These are phyloP conservation scores for Anthopleura xanthogrammica DNA, from an alignment of 92 coral and sea anemone species.

Conservation along the genomic window DNA sequence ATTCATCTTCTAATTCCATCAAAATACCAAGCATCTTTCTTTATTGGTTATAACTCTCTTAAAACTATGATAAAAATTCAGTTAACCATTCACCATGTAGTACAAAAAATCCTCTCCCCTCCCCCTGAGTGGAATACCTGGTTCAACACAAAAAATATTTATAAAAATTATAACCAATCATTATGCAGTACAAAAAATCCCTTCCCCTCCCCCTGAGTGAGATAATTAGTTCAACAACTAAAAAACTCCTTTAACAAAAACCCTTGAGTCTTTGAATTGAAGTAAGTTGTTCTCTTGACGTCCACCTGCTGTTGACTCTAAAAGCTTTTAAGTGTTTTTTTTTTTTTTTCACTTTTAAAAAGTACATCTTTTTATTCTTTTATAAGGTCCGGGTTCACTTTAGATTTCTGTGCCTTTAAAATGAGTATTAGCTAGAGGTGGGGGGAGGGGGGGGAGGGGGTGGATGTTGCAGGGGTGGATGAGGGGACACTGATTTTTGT, in stretches of 20 bases:
- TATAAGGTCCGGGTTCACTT: neutral
- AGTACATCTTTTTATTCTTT: neutral
- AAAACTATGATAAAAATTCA: no score
- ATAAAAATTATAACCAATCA: neutral
- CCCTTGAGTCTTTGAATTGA: neutral
- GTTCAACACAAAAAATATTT: no score
- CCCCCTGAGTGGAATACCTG: neutral
- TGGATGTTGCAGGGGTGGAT: no score
- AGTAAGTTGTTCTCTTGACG: neutral
- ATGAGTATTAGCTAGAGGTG: no score
- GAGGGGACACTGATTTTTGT: no score
- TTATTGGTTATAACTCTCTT: no score
- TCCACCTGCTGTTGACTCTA: neutral
- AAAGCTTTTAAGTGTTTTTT: neutral
- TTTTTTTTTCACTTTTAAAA: no score
- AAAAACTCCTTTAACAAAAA: neutral
- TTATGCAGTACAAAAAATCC: no score
- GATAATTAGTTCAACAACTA: neutral
- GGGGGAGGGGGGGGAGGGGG: no score
- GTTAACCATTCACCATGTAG: neutral
- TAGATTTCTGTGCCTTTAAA: no score
- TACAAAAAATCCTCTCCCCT: neutral
- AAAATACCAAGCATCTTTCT: no score
- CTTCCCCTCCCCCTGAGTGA: neutral
- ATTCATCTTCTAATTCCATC: no score